These are phyloP conservation scores for Tauraco hartlaubi DNA, from an alignment of 2,797 vertebrate species.

Conservation along the genomic window DNA sequence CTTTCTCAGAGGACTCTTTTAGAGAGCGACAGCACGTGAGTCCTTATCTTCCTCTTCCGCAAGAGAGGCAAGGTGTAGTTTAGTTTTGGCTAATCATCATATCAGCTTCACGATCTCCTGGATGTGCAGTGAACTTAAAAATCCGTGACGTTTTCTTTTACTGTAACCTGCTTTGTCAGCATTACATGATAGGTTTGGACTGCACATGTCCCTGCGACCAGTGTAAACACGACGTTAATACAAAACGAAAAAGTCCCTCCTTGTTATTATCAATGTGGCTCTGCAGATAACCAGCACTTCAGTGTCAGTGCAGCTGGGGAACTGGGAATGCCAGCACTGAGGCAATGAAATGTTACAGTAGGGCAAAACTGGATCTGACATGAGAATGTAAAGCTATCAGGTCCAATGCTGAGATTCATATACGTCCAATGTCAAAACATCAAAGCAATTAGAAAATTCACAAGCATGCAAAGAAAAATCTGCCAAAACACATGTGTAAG, in stretches of 20 bases:
- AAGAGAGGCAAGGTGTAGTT: neutral
- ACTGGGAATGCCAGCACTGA: neutral
- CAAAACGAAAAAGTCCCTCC: neutral
- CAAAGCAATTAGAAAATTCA: neutral
- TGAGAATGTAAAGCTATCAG: neutral
- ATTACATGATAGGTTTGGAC: neutral
- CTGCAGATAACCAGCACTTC: neutral
- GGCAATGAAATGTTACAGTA: neutral
- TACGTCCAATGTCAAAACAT: neutral
- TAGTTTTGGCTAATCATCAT: neutral
- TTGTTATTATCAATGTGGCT: neutral
- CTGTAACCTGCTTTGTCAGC: neutral
- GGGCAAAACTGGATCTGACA: neutral
- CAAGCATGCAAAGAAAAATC: neutral
- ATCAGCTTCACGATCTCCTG: neutral
- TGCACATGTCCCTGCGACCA: neutral
- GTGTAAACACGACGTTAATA: neutral
- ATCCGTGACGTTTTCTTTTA: neutral
- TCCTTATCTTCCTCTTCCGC: neutral
- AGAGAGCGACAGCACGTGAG: accelerated
- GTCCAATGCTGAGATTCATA: neutral
- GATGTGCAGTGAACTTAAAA: neutral
- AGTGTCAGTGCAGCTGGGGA: neutral
- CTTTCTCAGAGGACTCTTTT: neutral
- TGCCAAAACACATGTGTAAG: neutral